Base-by-base conservation (phyloP, 1,140 invertebrate species). In the Cydia splendana region DNA sequence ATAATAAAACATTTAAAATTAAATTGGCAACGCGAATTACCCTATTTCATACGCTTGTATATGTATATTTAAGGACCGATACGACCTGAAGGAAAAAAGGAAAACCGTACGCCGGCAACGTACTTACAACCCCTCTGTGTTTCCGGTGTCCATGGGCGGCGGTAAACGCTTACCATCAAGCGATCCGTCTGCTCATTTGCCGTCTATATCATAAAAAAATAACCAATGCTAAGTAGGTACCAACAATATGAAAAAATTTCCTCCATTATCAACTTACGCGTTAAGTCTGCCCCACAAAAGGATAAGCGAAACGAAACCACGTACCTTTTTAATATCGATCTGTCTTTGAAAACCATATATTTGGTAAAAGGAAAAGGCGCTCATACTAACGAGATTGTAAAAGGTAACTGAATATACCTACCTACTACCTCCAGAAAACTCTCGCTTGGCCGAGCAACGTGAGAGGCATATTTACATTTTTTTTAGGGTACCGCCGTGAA, bases 381-480 rank as follows among this genome's bases (percentile, higher is more conserved):
- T 79, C 75, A 65, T 76, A 76, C 73, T 79, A 79, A 75, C 74
- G 74, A 80, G 75, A 78, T 80, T 80, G 75, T 77, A 81, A 77
- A 79, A 74, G 76, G 74, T 76, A 76, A 78, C 73, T 65, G 69
- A 76, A 74, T 62, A 79, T 79, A 65, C 77, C 75, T 79, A 51
- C 77, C 75, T 77, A 74, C 75, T 79, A 51, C 77, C 75, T 77
- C 81, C 83, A 80, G 77, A 84, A 83, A 83, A 83, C 82, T 80
- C 81, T 77, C 83, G 82, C 82, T 77, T 87, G 80, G 82, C 71
- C 81, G 80, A 75, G 38, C 76, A 75, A 75, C 76, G 74, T 80
- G 79, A 81, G 82, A 79, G 82, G 81, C 82, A 77, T 87, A 85
- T 90, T 86, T 87, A 86, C 82, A 86, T 84, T 87, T 89, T 87